Evolutionary conservation across 1,140 invertebrate genomes (phyloP), one percentile per base, ranked within the genome.

Genomic region (Euwallacea fornicatus): DNA sequence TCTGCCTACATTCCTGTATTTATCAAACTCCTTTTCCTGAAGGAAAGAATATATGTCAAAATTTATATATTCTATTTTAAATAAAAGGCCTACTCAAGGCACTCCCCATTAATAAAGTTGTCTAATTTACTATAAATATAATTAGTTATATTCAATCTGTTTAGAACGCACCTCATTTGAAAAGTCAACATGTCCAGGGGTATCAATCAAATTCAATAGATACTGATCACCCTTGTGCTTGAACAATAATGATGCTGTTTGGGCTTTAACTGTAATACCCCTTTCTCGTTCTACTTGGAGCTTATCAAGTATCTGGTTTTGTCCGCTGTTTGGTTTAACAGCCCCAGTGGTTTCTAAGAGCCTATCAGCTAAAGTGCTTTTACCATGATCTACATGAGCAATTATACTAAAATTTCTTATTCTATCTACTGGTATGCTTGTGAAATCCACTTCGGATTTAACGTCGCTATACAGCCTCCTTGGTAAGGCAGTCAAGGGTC

Each of bases 101-200:
- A 2, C 4, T 33, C 21, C 4, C 21, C 21, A 33, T 33, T 33
- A 33, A 33, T 33, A 33, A 33, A 33, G 21, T 33, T 33, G 21
- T 33, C 21, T 4, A 33, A 33, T 33, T 33, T 33, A 33, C 21
- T 33, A 33, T 4, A 33, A 33, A 33, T 33, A 33, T 2, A 33
- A 2, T 33, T 4, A 33, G 21, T 33, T 33, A 33, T 33, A 33
- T 33, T 33, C 4, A 2, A 4, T 33, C 21, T 4, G 4, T 33
- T 33, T 33, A 33, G 21, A 33, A 33, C 21, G 4, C 76, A 98
- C 97, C 87, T 99, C 97, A 84, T 95, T 98, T 6, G 93, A 90
- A 84, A 99, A 99, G 83, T 99, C 98, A 9, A 98, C 97, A 87
- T 99, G 98, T 33, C 98, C 98, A 42, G 97, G 97, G 15, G 97